These are phyloP conservation scores for Pogonognathellus flavescens DNA, from an alignment of 1,140 invertebrate genomes.

Conservation along the genomic window DNA sequence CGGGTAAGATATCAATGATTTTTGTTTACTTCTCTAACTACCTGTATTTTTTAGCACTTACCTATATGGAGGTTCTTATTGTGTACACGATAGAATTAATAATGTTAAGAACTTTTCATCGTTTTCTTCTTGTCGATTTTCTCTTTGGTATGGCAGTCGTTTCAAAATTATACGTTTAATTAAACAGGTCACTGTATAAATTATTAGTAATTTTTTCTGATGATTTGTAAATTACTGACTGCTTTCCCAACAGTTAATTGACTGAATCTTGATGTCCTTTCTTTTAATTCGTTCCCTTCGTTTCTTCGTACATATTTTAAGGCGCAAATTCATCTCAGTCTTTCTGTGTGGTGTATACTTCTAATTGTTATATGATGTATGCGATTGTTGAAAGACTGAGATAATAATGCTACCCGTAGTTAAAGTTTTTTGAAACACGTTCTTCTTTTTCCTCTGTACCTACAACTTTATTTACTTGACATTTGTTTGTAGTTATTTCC, in stretches of 20 bases:
- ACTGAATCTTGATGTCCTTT: constrained; percentile 8
- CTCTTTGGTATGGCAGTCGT: background rate
- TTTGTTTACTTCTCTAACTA: background rate
- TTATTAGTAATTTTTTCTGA: background rate
- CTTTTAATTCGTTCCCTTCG: too few relatives aligned
- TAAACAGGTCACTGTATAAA: too few relatives aligned
- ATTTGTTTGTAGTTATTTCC: constrained; percentile 67
- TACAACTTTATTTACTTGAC: constrained; percentile 15
- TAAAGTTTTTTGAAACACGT: too few relatives aligned
- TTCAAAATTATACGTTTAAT: background rate
- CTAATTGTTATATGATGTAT: too few relatives aligned
- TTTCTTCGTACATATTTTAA: background rate
- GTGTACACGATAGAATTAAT: too few relatives aligned
- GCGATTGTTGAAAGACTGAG: too few relatives aligned
- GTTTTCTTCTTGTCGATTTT: background rate
- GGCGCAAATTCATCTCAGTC: background rate
- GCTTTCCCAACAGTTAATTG: constrained; percentile 1
- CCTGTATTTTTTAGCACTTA: background rate
- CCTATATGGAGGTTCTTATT: too few relatives aligned
- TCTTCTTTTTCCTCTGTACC: background rate
- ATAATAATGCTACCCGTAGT: too few relatives aligned
- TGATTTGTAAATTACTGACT: background rate
- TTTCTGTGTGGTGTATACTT: too few relatives aligned
- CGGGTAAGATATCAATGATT: constrained; percentile 68
- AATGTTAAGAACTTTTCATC: too few relatives aligned